A percentile compares a stretch with the other conserved stretches of the same genome.
These are phyloP conservation scores for Naja naja DNA, from an alignment of 2,113 vertebrate genomes.

Conservation along the genomic window DNA sequence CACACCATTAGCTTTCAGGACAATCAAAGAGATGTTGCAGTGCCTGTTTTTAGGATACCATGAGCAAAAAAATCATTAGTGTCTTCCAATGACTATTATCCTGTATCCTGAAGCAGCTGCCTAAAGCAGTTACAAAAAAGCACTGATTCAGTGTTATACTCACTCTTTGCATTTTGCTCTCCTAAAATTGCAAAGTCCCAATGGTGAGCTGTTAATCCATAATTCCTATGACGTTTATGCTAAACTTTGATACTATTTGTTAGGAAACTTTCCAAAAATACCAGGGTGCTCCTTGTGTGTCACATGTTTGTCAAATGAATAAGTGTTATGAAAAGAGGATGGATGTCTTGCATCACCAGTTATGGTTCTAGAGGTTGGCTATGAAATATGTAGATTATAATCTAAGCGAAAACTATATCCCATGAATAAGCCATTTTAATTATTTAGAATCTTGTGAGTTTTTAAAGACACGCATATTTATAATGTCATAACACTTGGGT, in stretches of 20 bases:
- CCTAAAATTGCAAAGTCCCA: not conserved
- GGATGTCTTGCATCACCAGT: not conserved
- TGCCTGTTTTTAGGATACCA: not conserved
- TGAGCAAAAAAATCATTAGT: not conserved
- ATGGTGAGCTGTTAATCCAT: not conserved
- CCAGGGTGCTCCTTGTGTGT: not conserved
- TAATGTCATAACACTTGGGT: not conserved
- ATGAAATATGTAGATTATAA: not conserved
- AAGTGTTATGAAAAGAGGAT: not conserved
- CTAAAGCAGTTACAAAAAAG: slow-evolving; percentile 11
- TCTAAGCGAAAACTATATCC: not conserved
- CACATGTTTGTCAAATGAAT: not conserved
- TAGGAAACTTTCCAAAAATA: not conserved
- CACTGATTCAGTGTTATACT: slow-evolving; percentile 3
- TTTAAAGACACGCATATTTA: not conserved
- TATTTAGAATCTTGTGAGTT: not conserved
- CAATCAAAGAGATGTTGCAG: not conserved
- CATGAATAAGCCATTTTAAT: not conserved
- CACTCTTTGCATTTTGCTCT: not conserved
- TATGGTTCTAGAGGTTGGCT: not conserved
- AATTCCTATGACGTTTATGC: not conserved
- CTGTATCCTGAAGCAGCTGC: fast-evolving
- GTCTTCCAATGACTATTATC: not conserved
- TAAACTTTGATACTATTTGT: not conserved
- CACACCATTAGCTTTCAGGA: not conserved